Conservation (phyloP, 2,113 vertebrate species). For the Atractosteus spatula region DNA sequence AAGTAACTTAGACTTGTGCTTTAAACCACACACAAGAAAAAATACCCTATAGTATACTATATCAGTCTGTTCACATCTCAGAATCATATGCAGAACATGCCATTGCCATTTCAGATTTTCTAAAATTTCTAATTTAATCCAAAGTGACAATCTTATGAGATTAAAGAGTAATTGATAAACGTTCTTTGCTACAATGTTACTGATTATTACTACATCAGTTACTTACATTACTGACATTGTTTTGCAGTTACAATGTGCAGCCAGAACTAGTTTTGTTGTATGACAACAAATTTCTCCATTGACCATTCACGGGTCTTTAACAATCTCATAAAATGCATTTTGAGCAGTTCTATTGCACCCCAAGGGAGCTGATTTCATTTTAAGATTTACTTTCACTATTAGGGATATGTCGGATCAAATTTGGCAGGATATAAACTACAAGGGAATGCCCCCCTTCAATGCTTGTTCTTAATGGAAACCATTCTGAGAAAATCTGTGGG, state of each 20-base stretch:
- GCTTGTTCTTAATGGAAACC: conserved; percentile 50
- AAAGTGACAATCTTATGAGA: too few relatives aligned
- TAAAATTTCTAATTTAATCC: too few relatives aligned
- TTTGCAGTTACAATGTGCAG: neutral
- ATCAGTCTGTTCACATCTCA: too few relatives aligned
- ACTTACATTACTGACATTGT: too few relatives aligned
- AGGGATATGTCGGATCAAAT: conserved; percentile 43
- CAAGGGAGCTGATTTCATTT: conserved; percentile 36
- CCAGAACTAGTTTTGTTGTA: conserved; percentile 22
- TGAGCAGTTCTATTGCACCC: conserved; percentile 40
- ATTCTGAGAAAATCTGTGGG: conserved; percentile 18
- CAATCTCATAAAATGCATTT: conserved; percentile 44
- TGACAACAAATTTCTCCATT: conserved; percentile 31
- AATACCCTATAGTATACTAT: too few relatives aligned
- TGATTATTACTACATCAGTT: too few relatives aligned
- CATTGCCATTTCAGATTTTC: too few relatives aligned
- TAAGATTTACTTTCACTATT: conserved; percentile 54
- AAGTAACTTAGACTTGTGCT: too few relatives aligned
- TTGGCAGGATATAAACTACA: conserved; percentile 40
- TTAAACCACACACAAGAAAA: too few relatives aligned
- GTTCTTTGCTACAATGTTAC: too few relatives aligned
- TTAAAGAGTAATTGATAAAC: too few relatives aligned
- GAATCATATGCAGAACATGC: too few relatives aligned
- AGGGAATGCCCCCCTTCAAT: conserved; percentile 20
- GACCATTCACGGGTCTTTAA: conserved; percentile 44